phyloP scores from a whole-genome alignment of 2,113 vertebrate genomes.

The Ailuropoda melanoleuca region DNA sequence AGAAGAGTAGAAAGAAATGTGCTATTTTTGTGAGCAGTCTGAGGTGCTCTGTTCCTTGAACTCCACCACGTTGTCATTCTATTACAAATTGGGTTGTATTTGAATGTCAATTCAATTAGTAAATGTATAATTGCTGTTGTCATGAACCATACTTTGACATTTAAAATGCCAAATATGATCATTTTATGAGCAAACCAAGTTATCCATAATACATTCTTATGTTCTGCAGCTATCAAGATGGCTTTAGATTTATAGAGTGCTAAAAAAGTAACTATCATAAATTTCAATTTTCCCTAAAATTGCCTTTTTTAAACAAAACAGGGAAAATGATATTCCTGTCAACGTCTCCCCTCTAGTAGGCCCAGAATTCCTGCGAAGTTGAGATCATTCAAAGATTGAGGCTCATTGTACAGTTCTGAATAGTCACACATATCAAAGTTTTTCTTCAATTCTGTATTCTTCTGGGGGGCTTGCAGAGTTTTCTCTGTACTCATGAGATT shows the following conservation, averaged over 20 bases:
- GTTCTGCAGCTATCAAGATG: conserved; percentile 59
- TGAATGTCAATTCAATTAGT: conserved; percentile 66
- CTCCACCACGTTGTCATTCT: background rate
- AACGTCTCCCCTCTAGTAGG: background rate
- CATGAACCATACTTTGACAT: conserved; percentile 70
- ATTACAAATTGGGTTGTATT: background rate
- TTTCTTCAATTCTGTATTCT: background rate
- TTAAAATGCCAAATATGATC: conserved; percentile 69
- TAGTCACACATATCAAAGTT: background rate
- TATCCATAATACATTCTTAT: conserved; percentile 76
- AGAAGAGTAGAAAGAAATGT: background rate
- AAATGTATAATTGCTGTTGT: conserved; percentile 57
- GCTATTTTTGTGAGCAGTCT: background rate
- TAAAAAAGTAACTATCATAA: conserved; percentile 69
- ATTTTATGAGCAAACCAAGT: conserved; percentile 68
- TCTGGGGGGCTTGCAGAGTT: background rate
- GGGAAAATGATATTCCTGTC: conserved; percentile 59
- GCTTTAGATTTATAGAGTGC: conserved; percentile 71
- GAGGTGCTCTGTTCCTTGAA: background rate
- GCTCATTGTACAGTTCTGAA: background rate
- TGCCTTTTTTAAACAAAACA: conserved; percentile 64
- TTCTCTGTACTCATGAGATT: background rate
- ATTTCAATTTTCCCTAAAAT: conserved; percentile 72
- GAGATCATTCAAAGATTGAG: conserved; percentile 35
- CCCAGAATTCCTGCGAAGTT: conserved; percentile 51